phyloP scores from a whole-genome alignment of 1,140 invertebrate genomes.

The Euura saliciscinereae region DNA sequence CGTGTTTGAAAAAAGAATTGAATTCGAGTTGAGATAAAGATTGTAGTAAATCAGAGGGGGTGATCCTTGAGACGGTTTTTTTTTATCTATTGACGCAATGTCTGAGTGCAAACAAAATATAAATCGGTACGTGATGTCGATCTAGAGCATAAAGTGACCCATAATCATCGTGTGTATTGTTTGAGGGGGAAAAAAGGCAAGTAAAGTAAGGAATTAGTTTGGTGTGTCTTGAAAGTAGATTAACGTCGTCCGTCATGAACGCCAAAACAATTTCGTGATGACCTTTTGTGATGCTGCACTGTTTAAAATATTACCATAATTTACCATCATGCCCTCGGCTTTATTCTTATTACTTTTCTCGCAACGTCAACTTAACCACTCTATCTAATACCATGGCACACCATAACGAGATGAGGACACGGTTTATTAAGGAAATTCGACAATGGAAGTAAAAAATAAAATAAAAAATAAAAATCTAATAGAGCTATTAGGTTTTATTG shows the following conservation, averaged over 20 bases:
- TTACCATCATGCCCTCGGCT: background rate
- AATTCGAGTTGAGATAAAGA: constrained; percentile 2
- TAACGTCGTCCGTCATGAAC: background rate
- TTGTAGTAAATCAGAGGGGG: background rate
- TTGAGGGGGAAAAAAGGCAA: background rate
- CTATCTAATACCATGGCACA: too few species aligned
- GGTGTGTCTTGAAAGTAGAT: background rate
- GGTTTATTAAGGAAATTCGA: too few species aligned
- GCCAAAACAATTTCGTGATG: background rate
- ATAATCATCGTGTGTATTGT: background rate
- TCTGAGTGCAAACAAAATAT: background rate
- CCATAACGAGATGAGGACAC: too few species aligned
- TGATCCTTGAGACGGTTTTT: constrained; percentile 7
- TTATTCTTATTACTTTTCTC: too few species aligned
- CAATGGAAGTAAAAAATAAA: too few species aligned
- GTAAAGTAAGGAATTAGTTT: background rate
- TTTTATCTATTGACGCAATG: constrained; percentile 1
- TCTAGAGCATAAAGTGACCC: constrained; percentile 2
- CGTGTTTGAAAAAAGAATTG: too few species aligned
- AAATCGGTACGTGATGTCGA: background rate
- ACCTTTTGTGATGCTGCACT: background rate
- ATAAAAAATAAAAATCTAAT: too few species aligned
- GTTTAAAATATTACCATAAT: background rate
- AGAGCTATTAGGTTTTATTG: too few species aligned
- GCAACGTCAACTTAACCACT: background rate